Evolutionary conservation across 1,140 invertebrate species (phyloP).

Genomic region (Lepidurus couesii): DNA sequence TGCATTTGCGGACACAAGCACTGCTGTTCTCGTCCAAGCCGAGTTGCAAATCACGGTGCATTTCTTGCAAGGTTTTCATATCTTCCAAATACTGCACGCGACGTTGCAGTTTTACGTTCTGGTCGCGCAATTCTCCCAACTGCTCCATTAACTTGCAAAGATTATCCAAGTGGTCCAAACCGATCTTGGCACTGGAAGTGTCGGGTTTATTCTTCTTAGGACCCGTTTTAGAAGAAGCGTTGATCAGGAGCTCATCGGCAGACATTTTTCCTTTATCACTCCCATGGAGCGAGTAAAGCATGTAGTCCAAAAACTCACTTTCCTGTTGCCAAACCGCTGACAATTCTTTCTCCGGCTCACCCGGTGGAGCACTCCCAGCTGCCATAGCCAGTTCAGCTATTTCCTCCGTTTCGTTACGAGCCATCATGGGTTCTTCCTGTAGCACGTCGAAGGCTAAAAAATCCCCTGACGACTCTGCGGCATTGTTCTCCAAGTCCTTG

Average conservation of each 20-base stretch:
- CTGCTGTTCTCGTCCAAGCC: slow-evolving; percentile 12
- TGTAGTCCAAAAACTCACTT: slow-evolving; percentile 42
- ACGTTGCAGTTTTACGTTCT: slow-evolving; percentile 61
- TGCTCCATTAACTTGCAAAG: slow-evolving; percentile 67
- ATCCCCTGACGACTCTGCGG: not conserved
- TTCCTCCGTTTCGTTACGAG: not conserved
- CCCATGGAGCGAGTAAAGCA: slow-evolving; percentile 41
- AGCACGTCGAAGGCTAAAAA: not conserved
- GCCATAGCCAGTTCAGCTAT: not conserved
- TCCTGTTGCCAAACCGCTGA: slow-evolving; percentile 47
- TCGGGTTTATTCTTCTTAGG: slow-evolving; percentile 28
- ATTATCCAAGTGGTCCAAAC: slow-evolving; percentile 68
- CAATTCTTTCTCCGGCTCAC: not conserved
- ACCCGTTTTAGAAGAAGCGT: not conserved
- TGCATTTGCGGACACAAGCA: slow-evolving; percentile 27
- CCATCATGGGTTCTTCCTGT: not conserved
- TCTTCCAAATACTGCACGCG: slow-evolving; percentile 66
- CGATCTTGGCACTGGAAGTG: slow-evolving; percentile 42
- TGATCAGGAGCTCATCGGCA: not conserved
- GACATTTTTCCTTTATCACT: slow-evolving; percentile 36
- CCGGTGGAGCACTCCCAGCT: not conserved
- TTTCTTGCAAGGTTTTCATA: slow-evolving; percentile 58
- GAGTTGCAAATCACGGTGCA: slow-evolving; percentile 42
- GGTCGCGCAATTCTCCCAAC: slow-evolving; percentile 61
- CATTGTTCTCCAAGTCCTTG: not conserved